Base-by-base conservation (phyloP, 1,140 invertebrate species). In the Lepidostoma basale region DNA sequence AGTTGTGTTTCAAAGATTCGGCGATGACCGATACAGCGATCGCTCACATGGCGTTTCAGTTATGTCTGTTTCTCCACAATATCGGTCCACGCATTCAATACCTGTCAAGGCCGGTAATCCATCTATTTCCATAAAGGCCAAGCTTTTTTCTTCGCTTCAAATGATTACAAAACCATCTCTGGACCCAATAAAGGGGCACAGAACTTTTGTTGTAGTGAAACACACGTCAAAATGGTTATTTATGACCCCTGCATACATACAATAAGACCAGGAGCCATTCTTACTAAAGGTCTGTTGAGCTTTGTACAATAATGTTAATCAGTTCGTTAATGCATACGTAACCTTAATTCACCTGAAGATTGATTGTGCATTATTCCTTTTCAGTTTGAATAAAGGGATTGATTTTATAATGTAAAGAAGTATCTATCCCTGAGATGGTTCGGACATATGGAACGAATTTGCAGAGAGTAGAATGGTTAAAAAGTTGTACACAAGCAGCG, bases 81-180 rank as follows among this genome's bases (percentile, higher is more conserved):
- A 42, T 42, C 28, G 39, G 18, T 18, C 49, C 16, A 66, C 36
- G 42, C 56, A 56, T 66, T 66, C 63, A 66, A 66, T 66, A 66
- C 47, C 49, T 66, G 63, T 66, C 63, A 66, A 22, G 18, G 45
- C 10, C 12, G 3, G 63, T 56, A 54, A 66, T 66, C 49, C 45
- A 66, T 66, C 63, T 56, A 63, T 23, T 63, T 63, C 28, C 16
- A 47, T 49, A 25, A 63, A 33, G 44, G 49, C 23, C 16, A 14
- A 18, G 25, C 44, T 49, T 30, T 63, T 63, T 63, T 25, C 49
- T 14, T 14, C 25, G 45, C 45, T 30, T 56, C 26, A 28, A 20
- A 56, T 30, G 52, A 56, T 56, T 30, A 56, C 52, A 30, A 56
- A 33, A 56, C 25, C 28, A 33, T 28, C 28, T 56, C 26, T 12